Evolutionary conservation across 2,797 vertebrate species (phyloP).

Genomic region (Triplophysa bombifrons): DNA sequence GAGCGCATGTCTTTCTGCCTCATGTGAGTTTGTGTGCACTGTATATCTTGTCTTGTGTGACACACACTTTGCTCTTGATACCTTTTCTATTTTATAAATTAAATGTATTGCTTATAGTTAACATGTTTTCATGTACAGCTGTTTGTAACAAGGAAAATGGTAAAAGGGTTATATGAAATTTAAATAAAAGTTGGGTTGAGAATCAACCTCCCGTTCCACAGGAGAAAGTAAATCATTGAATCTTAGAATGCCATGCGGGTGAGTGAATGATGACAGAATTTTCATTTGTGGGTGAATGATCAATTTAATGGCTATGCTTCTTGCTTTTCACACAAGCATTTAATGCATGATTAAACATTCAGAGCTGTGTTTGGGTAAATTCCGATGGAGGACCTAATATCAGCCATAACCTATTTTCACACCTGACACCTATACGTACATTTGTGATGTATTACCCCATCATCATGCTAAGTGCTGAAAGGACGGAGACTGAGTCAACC

Average conservation of each 20-base stretch:
- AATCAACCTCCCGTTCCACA: neutral
- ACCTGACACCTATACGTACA: neutral
- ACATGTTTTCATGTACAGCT: no score
- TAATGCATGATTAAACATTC: neutral
- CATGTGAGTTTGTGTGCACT: no score
- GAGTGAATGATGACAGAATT: neutral
- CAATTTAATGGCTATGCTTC: neutral
- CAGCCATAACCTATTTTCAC: slow-evolving; percentile 1
- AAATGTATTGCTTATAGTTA: no score
- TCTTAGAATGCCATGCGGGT: neutral
- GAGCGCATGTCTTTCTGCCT: no score
- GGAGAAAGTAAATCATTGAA: neutral
- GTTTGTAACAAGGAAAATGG: no score
- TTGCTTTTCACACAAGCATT: neutral
- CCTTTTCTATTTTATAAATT: no score
- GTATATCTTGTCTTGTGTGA: no score
- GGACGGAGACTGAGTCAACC: neutral
- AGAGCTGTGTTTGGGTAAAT: slow-evolving; percentile 5
- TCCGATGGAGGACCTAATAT: neutral
- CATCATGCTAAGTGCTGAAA: slow-evolving; percentile 4
- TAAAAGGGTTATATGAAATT: no score
- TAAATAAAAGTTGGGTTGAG: neutral
- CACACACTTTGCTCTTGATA: no score
- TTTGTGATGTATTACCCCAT: slow-evolving; percentile 1
- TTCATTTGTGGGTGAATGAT: neutral